Evolutionary conservation across 2,797 vertebrate genomes (phyloP).

Genomic region (Fistularia tabacaria): DNA sequence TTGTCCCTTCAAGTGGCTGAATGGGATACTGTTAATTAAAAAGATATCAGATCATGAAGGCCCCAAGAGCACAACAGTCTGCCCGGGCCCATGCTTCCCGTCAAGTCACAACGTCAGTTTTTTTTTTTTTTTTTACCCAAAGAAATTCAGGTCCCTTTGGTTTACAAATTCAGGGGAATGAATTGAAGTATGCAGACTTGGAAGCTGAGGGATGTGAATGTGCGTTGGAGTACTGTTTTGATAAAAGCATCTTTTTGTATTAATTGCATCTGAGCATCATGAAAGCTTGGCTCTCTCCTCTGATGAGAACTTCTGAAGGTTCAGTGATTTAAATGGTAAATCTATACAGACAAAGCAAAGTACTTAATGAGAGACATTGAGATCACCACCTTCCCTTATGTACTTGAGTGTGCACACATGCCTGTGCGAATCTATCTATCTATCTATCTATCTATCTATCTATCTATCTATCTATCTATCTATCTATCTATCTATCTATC

Average conservation of each 20-base stretch:
- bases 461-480: too few species aligned
- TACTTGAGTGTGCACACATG: too few species aligned
- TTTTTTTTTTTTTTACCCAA: conserved; percentile 35
- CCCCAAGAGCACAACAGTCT: conserved; percentile 70
- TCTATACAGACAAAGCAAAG: conserved; percentile 61
- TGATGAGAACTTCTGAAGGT: conserved; percentile 70
- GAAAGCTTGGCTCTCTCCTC: conserved; percentile 51
- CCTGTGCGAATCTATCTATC: too few species aligned
- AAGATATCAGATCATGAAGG: conserved; percentile 80
- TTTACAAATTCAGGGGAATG: conserved; percentile 65
- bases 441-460: too few species aligned
- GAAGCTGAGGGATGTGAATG: conserved; percentile 30
- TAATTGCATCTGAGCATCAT: conserved; percentile 74
- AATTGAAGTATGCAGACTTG: conserved; percentile 68
- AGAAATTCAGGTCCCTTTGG: conserved; percentile 69
- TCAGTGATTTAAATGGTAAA: conserved; percentile 59
- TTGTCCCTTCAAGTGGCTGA: conserved; percentile 78
- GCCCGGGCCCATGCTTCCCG: conserved; percentile 53
- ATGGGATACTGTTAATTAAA: conserved; percentile 83
- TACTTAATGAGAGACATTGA: conserved; percentile 47
- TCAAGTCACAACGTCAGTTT: conserved; percentile 54
- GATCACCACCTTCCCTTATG: conserved; percentile 18
- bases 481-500: too few species aligned
- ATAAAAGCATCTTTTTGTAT: conserved; percentile 68
- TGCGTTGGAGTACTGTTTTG: conserved; percentile 34